phyloP scores from a whole-genome alignment of 2,797 vertebrate species.

The Meriones psammophilus region DNA sequence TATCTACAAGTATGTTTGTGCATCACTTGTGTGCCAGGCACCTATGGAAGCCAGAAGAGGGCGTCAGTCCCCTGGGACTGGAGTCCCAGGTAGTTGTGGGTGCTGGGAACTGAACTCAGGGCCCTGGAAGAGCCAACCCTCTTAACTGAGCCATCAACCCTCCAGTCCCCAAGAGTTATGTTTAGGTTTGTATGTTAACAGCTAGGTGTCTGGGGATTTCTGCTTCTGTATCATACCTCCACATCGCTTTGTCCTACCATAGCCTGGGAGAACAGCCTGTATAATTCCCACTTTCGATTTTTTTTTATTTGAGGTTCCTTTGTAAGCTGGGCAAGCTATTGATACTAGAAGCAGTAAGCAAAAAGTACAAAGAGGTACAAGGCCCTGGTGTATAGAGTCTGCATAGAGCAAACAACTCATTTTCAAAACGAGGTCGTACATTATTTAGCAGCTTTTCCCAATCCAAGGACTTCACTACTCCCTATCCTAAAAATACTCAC shows the following conservation, averaged over 20 bases:
- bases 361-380: neutral
- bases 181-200: neutral
- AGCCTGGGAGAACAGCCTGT: neutral
- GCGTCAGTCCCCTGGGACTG: neutral
- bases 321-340: constrained; percentile 8
- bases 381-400: neutral
- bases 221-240: constrained; percentile 15
- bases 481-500: constrained; percentile 89
- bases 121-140: neutral
- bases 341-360: neutral
- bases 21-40: neutral
- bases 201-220: constrained; percentile 34
- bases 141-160: neutral
- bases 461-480: neutral
- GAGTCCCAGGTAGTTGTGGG: neutral
- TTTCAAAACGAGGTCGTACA: constrained; percentile 64
- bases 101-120: neutral
- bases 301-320: constrained; percentile 42
- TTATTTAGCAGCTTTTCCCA: constrained; percentile 33
- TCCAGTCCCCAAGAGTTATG: neutral
- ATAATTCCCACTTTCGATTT: constrained; percentile 47
- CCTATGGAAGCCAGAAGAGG: neutral
- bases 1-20: neutral
- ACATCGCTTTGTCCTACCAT: neutral
- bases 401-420: neutral